Conservation (phyloP, 2,113 vertebrate genomes). For the Gallinago jamesoni region DNA sequence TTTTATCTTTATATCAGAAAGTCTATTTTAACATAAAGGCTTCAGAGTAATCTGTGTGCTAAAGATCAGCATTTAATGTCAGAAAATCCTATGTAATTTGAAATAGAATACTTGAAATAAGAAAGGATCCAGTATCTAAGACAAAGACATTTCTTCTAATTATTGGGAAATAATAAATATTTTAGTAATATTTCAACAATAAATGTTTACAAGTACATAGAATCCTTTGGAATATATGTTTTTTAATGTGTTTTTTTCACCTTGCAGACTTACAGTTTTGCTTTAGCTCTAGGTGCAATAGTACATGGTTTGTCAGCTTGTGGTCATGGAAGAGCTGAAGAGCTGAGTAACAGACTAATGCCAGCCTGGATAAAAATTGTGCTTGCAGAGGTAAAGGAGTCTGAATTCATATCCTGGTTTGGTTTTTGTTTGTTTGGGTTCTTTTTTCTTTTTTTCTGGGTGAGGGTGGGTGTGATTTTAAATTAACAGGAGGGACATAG, state of each 20-base stretch:
- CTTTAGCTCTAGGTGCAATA: slow-evolving; percentile 86
- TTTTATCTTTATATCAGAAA: neutral
- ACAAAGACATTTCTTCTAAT: neutral
- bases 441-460: neutral
- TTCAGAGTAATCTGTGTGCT: neutral
- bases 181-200: neutral
- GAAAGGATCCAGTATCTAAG: neutral
- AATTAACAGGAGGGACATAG: neutral
- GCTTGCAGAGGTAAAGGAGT: slow-evolving; percentile 83
- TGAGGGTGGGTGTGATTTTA: neutral
- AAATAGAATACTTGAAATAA: neutral
- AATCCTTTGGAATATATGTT: neutral
- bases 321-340: slow-evolving; percentile 92
- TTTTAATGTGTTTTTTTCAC: slow-evolving; percentile 9
- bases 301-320: slow-evolving; percentile 87
- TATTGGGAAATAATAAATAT: neutral
- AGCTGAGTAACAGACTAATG: slow-evolving; percentile 84
- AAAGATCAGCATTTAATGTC: neutral
- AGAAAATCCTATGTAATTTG: neutral
- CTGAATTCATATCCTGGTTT: neutral
- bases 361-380: slow-evolving; percentile 89
- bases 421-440: neutral
- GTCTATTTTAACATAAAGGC: neutral
- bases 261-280: slow-evolving; percentile 88
- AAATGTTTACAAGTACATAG: neutral